Base-by-base conservation (phyloP, 2,888 invertebrate species). In the Neocrepidodera transversa region DNA sequence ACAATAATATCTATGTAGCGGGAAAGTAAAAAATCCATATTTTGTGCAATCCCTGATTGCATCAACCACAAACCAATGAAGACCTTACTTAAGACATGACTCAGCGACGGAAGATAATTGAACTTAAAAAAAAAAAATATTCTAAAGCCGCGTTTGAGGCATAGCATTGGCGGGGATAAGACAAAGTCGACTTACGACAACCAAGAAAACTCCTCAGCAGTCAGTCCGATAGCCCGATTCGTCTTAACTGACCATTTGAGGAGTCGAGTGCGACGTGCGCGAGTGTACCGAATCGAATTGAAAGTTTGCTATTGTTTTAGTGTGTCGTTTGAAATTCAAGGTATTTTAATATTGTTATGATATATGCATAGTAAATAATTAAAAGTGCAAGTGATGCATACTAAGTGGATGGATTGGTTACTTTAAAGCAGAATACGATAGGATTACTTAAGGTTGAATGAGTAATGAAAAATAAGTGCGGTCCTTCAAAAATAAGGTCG, bases 341-440 rank as follows among this genome's bases (percentile, higher is more conserved):
- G 59, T 60, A 63, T 20, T 40, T 56, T 51, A n/a, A 28, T 43
- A 20, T 11, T 40, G 16, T 51, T 51, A 51, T 51, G 51, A 51
- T 40, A 51, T 26, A 14, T 10, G 36, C 49, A 14, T 47, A 40
- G 16, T 51, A 40, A 11, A 16, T 51, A 51, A 51, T 51, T 30
- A 40, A 54, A 58, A 62, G 62, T 62, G 62, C 56, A 23, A 48
- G 55, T 58, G 62, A 43, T 53, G 43, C 53, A 54, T 42, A 49
- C 35, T 38, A 36, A 62, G 58, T 62, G 62, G 52, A 43, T 38
- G 62, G 58, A 59, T 58, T 52, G 55, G 40, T 58, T 26, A 8
- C 26, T 20, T 40, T 32, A 23, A 47, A 28, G 42, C 52, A 28
- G 45, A 47, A 32, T 48, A 45, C 23, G 38, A 14, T 18, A 42